Conservation (phyloP, 2,888 invertebrate genomes). For the Cantharis flavilabris region DNA sequence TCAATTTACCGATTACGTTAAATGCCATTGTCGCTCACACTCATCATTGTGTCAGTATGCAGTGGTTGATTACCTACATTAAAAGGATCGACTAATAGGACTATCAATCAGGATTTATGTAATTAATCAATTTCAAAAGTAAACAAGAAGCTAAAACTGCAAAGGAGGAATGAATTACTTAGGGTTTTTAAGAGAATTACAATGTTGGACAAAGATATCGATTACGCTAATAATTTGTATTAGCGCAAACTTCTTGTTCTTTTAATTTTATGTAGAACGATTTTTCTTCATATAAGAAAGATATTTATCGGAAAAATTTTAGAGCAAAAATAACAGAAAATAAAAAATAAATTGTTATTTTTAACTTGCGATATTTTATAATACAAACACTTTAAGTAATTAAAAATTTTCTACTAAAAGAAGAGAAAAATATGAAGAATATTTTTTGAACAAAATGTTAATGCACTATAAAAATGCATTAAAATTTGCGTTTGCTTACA, state of each 20-base stretch:
- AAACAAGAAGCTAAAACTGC: constrained; percentile 11
- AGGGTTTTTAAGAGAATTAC: not conserved
- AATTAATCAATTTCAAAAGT: constrained; percentile 33
- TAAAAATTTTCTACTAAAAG: not conserved
- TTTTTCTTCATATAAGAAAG: not conserved
- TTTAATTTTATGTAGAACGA: not conserved
- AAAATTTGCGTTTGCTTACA: not conserved
- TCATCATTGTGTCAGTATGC: constrained; percentile 28
- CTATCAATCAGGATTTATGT: constrained; percentile 34
- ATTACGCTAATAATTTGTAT: not conserved
- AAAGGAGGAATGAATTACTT: constrained; percentile 3
- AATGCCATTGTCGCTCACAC: constrained; percentile 24
- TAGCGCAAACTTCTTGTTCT: not conserved
- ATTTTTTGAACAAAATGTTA: not conserved
- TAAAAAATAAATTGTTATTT: not conserved
- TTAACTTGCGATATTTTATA: not conserved
- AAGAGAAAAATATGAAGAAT: not conserved
- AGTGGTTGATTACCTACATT: constrained; percentile 31
- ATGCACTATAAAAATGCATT: not conserved
- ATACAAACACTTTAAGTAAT: not conserved
- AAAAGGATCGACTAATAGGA: constrained; percentile 24
- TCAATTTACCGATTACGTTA: constrained; percentile 42
- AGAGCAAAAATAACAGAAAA: not conserved
- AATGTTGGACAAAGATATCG: not conserved
- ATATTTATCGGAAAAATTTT: not conserved